Evolutionary conservation across 2,888 invertebrate species (phyloP).

Genomic region (Amorpha juglandis): DNA sequence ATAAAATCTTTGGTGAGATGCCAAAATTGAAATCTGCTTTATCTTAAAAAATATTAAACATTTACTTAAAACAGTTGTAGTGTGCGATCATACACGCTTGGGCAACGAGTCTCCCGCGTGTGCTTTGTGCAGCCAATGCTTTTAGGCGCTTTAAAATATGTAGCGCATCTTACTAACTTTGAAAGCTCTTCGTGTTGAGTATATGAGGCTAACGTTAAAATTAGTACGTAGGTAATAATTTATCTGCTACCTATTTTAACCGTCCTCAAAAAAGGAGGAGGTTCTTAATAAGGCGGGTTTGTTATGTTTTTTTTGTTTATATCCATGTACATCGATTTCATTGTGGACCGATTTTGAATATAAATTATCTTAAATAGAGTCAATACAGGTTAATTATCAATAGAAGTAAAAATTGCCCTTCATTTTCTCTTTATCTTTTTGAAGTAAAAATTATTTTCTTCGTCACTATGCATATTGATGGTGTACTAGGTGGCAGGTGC

Average conservation of each 20-base stretch:
- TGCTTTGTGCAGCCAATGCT: not conserved
- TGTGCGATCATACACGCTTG: not conserved
- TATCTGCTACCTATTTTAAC: not conserved
- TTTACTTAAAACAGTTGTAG: not conserved
- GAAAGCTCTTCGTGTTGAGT: not conserved
- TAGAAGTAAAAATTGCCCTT: too few species aligned
- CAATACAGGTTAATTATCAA: too few species aligned
- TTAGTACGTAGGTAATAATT: not conserved
- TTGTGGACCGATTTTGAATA: too few species aligned
- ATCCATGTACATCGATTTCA: too few species aligned
- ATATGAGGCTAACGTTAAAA: not conserved
- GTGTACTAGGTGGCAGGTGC: too few species aligned
- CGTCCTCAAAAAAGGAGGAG: too few species aligned
- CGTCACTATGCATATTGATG: too few species aligned
- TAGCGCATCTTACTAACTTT: not conserved
- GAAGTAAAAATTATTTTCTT: too few species aligned
- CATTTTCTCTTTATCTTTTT: too few species aligned
- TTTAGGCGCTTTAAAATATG: slow-evolving; percentile 8
- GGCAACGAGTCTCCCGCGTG: not conserved
- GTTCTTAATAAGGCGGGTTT: too few species aligned
- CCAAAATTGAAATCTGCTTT: not conserved
- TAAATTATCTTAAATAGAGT: too few species aligned
- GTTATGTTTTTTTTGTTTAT: too few species aligned
- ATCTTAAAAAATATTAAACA: not conserved
- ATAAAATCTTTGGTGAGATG: not conserved